Conservation (phyloP, 2,113 vertebrate species). For the Orthonyx spaldingii region DNA sequence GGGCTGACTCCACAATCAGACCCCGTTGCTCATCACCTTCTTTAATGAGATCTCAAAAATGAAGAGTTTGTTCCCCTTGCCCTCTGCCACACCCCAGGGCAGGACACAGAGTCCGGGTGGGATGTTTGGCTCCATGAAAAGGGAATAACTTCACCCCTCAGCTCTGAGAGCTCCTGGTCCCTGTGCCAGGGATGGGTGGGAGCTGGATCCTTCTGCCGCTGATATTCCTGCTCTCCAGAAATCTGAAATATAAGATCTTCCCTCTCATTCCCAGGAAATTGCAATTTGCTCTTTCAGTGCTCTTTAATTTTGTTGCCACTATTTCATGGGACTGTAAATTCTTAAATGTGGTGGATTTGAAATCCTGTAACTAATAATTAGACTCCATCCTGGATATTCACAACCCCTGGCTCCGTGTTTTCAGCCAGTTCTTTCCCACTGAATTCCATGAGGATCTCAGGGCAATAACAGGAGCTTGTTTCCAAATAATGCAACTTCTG, state of each 20-base stretch:
- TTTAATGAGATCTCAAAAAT: rapidly evolving
- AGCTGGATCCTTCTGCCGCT: background rate
- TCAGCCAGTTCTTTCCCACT: background rate
- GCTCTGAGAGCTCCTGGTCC: background rate
- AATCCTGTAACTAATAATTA: background rate
- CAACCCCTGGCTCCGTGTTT: background rate
- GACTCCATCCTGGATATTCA: background rate
- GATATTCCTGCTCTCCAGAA: background rate
- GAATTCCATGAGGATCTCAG: background rate
- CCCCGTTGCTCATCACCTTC: background rate
- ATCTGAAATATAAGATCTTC: background rate
- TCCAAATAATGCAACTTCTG: background rate
- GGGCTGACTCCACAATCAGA: background rate
- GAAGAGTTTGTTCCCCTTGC: background rate
- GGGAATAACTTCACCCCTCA: no score
- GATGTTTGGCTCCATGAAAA: background rate
- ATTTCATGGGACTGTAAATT: background rate
- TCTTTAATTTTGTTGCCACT: background rate
- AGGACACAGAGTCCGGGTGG: background rate
- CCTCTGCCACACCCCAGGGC: background rate
- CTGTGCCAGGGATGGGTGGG: rapidly evolving
- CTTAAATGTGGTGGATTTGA: background rate
- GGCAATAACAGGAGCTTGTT: background rate
- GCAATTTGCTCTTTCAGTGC: background rate
- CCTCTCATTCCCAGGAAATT: background rate